Evolutionary conservation across 2,888 invertebrate species (phyloP).

Genomic region (Drosophila emarginata): DNA sequence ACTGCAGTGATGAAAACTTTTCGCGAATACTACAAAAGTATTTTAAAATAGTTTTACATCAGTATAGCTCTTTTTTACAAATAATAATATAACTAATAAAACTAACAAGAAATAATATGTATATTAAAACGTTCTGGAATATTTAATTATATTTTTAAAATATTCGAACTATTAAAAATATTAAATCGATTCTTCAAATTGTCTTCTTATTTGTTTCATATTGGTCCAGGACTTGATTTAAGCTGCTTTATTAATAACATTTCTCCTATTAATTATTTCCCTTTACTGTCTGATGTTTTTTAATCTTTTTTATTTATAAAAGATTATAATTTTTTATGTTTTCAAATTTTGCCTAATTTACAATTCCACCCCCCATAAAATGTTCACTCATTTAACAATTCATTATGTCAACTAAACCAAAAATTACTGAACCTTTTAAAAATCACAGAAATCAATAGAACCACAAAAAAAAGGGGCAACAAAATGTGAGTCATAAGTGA

Average conservation of each 20-base stretch:
- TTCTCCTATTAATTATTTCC: background rate
- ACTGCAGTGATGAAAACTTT: background rate
- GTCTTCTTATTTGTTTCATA: background rate
- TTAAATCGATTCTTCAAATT: no score
- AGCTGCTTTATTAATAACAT: background rate
- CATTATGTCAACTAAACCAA: slow-evolving; percentile 45
- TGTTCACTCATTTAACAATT: slow-evolving; percentile 19
- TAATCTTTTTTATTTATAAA: background rate
- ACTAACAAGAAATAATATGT: no score
- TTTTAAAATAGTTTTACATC: background rate
- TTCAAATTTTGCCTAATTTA: background rate
- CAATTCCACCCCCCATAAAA: background rate
- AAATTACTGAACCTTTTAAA: slow-evolving; percentile 56
- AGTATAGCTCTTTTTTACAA: no score
- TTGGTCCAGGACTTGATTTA: background rate
- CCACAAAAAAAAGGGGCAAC: slow-evolving; percentile 41
- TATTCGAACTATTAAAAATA: no score
- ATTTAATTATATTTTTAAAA: no score
- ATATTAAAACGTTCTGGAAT: no score
- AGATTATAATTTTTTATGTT: background rate
- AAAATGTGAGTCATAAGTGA: slow-evolving; percentile 77
- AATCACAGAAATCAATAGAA: slow-evolving; percentile 67
- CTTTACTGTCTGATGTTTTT: background rate
- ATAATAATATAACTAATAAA: no score
- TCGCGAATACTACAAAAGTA: background rate